phyloP scores from a whole-genome alignment of 2,888 invertebrate genomes.

The Coecobrya sp. region DNA sequence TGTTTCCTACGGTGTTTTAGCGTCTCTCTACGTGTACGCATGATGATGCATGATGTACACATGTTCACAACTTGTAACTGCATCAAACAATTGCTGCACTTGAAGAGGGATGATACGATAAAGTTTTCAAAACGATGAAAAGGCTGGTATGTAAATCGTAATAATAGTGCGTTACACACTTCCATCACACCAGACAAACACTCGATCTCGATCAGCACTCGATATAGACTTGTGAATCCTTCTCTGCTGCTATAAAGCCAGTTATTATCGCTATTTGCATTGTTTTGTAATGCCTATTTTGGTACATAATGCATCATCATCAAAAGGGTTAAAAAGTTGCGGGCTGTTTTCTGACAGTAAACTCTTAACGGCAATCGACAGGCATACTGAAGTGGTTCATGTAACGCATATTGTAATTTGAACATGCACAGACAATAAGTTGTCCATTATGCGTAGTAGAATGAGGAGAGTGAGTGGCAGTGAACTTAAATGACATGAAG shows the following conservation, averaged over 20 bases:
- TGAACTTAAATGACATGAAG: constrained; percentile 62
- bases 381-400: neutral
- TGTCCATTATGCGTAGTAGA: neutral
- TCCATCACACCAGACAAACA: neutral
- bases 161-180: neutral
- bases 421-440: neutral
- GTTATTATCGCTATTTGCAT: neutral
- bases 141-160: neutral
- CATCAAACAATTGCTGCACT: neutral
- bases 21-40: neutral
- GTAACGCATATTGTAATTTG: neutral
- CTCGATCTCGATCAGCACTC: neutral
- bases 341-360: neutral
- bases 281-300: neutral
- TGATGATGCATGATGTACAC: constrained; percentile 2
- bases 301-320: neutral
- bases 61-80: neutral
- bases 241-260: neutral
- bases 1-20: constrained; percentile 50
- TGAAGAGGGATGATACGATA: constrained; percentile 4
- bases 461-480: constrained; percentile 8
- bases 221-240: neutral
- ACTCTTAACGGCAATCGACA: neutral
- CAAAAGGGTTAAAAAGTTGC: neutral
- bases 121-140: constrained; percentile 21